Conservation (phyloP, 2,797 vertebrate genomes). For the Falco columbarius region DNA sequence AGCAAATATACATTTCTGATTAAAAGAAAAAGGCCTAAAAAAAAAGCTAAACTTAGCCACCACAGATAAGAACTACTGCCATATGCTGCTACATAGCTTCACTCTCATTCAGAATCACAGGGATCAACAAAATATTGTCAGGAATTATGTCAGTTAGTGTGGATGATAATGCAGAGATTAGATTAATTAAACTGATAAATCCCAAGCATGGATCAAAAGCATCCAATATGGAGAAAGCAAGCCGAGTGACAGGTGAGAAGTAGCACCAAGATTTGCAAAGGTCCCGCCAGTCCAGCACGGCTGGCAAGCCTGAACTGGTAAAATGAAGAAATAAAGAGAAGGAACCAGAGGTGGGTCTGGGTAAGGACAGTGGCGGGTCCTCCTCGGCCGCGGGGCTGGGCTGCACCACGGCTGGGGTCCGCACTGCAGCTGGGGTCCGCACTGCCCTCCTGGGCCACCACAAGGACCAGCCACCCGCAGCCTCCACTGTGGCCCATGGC, state of each 20-base stretch:
- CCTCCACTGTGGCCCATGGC: fast-evolving
- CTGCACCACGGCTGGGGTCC: too few relatives aligned
- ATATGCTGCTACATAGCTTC: background rate
- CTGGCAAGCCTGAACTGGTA: background rate
- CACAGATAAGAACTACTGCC: background rate
- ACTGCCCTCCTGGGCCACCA: too few relatives aligned
- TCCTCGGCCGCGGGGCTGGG: background rate
- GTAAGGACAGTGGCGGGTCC: background rate
- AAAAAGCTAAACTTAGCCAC: constrained; percentile 15
- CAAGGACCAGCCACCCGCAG: background rate
- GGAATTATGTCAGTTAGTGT: constrained; percentile 62
- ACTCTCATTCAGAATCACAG: background rate
- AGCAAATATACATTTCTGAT: constrained; percentile 28
- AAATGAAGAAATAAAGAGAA: background rate
- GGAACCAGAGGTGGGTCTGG: background rate
- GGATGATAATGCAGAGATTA: constrained; percentile 58
- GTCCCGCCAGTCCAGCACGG: background rate
- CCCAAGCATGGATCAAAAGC: constrained; percentile 13
- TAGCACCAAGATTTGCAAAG: background rate
- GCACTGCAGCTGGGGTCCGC: too few relatives aligned
- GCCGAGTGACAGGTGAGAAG: background rate
- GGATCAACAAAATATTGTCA: constrained; percentile 51
- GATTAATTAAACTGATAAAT: constrained; percentile 75
- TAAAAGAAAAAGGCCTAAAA: constrained; percentile 12
- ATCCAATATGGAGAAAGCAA: background rate